A percentile compares a stretch with the other conserved stretches of the same genome.
Evolutionary conservation across 2,888 invertebrate species (phyloP).

Genomic region (Nephrocerus scutellatus): DNA sequence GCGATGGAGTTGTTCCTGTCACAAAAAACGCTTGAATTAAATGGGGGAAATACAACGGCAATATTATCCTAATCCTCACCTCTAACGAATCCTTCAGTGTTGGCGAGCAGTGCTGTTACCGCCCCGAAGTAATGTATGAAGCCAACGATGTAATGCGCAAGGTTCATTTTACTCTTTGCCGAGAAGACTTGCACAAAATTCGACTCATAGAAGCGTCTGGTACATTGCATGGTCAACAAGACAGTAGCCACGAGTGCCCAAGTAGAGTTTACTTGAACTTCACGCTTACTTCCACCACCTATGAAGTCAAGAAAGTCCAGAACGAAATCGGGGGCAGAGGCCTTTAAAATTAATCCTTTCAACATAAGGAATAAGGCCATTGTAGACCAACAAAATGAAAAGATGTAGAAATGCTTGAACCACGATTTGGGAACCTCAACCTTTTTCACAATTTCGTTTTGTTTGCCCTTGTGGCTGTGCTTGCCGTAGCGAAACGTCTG

Average conservation of each 20-base stretch:
- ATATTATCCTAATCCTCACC: too few relatives aligned
- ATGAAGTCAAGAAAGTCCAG: conserved; percentile 40
- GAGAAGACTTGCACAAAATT: conserved; percentile 75
- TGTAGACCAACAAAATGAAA: conserved; percentile 56
- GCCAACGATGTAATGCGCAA: conserved; percentile 71
- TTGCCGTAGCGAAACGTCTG: conserved; percentile 69
- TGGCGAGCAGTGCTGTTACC: conserved; percentile 58
- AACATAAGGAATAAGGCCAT: conserved; percentile 30
- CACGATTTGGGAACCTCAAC: conserved; percentile 71
- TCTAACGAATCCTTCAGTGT: conserved; percentile 61
- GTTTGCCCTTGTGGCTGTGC: conserved; percentile 53
- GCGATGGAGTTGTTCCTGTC: conserved; percentile 28
- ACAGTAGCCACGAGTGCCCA: conserved; percentile 55
- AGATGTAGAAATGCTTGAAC: conserved; percentile 74
- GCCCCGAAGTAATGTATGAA: conserved; percentile 70
- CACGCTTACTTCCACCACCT: conserved; percentile 46
- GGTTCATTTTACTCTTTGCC: conserved; percentile 65
- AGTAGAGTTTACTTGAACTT: conserved; percentile 36
- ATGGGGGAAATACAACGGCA: too few relatives aligned
- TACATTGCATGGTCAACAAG: conserved; percentile 63
- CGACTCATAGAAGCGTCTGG: conserved; percentile 73
- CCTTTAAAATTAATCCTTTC: conserved; percentile 45
- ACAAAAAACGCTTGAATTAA: too few relatives aligned
- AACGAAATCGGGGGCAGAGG: conserved; percentile 48
- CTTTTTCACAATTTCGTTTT: conserved; percentile 41